phyloP scores from a whole-genome alignment of 2,888 invertebrate genomes.

The Amphiduros pacificus region DNA sequence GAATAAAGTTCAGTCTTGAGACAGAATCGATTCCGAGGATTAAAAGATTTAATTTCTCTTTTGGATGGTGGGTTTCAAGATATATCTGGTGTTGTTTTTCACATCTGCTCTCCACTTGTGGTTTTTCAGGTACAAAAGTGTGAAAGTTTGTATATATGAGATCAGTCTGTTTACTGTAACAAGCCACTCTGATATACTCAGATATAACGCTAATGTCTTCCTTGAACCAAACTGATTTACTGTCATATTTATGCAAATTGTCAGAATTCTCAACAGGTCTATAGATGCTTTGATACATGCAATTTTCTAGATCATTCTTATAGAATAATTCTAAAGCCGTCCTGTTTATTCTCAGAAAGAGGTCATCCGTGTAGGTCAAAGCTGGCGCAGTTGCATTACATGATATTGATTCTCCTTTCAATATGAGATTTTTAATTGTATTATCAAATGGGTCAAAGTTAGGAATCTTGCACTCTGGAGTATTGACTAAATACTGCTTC shows the following conservation, averaged over 20 bases:
- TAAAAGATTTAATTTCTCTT: conserved; percentile 69
- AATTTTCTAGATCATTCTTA: conserved; percentile 39
- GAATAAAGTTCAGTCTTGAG: conserved; percentile 80
- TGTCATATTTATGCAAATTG: conserved; percentile 30
- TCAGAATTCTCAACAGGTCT: conserved; percentile 31
- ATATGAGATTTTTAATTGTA: conserved; percentile 34
- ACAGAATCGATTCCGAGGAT: conserved; percentile 84
- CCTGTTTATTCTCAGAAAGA: conserved; percentile 34
- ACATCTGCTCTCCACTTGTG: conserved; percentile 21
- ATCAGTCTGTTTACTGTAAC: conserved; percentile 33
- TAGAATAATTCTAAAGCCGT: conserved; percentile 31
- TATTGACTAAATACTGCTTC: no score
- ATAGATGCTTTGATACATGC: conserved; percentile 42
- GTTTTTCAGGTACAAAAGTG: conserved; percentile 41
- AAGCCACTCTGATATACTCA: conserved; percentile 48
- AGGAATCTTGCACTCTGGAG: conserved; percentile 48
- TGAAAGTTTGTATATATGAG: conserved; percentile 49
- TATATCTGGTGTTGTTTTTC: conserved; percentile 17
- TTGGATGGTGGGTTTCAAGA: conserved; percentile 12
- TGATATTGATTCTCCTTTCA: conserved; percentile 25
- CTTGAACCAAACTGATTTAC: conserved; percentile 23
- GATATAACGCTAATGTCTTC: conserved; percentile 33
- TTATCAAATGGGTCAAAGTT: conserved; percentile 47
- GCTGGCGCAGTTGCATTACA: conserved; percentile 38
- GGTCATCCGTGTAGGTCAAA: conserved; percentile 41